phyloP scores from a whole-genome alignment of 2,113 vertebrate species.

The Gobio gobio region DNA sequence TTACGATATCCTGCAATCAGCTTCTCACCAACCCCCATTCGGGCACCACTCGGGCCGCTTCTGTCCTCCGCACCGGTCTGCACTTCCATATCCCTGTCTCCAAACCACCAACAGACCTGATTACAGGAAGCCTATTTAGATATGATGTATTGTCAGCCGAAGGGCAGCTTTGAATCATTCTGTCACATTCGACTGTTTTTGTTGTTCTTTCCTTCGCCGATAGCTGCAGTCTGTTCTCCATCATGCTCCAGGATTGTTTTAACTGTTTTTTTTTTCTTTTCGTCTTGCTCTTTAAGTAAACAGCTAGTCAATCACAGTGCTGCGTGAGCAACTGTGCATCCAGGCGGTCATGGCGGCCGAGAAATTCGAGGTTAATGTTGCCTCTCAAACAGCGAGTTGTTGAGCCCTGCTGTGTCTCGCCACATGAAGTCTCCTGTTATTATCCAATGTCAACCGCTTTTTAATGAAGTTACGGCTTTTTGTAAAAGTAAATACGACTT shows the following conservation, averaged over 20 bases:
- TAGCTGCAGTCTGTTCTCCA: conserved; percentile 59
- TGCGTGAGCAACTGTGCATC: conserved; percentile 2
- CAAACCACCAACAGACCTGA: conserved; percentile 53
- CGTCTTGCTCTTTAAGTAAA: conserved; percentile 60
- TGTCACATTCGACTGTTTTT: conserved; percentile 54
- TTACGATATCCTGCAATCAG: conserved; percentile 16
- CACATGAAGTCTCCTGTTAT: neutral
- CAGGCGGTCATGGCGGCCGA: neutral
- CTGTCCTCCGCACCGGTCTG: conserved; percentile 9
- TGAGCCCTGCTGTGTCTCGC: conserved; percentile 28
- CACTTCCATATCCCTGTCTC: conserved; percentile 47
- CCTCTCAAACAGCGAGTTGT: conserved; percentile 22
- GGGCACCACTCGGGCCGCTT: neutral
- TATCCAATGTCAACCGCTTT: neutral
- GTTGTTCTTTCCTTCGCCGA: conserved; percentile 54
- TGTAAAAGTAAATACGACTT: conserved; percentile 22
- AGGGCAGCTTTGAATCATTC: conserved; percentile 57
- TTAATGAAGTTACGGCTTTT: conserved; percentile 6
- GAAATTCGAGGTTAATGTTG: conserved; percentile 14
- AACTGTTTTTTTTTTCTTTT: conserved; percentile 52
- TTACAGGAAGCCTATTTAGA: conserved; percentile 68
- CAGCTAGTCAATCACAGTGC: conserved; percentile 52
- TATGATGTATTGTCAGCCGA: conserved; percentile 64
- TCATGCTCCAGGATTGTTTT: conserved; percentile 63
- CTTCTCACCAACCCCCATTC: conserved; percentile 6